Base-by-base conservation (phyloP, 1,140 invertebrate species). In the Panagrolaimus sp. region DNA sequence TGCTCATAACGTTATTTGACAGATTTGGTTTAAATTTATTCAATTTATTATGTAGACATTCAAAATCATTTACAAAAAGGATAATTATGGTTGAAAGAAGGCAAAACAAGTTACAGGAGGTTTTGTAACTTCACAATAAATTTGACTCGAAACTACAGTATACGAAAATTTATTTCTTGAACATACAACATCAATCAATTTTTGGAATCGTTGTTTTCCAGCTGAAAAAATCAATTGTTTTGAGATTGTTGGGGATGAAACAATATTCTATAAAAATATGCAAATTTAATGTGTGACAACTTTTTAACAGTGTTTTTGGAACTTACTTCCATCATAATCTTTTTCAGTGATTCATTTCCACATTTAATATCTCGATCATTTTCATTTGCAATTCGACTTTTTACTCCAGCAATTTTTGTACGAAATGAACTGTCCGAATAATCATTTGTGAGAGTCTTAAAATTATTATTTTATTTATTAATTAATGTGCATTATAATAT, bases 301-400 rank as follows among this genome's bases (percentile, higher is more conserved):
- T n/a, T n/a, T n/a, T n/a, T n/a, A n/a, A 38, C 2, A 38, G 32
- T 38, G 32, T 38, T 14, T 2, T 58, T 12, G 28, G 12, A 8
- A 58, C 52, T 58, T 58, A 58, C 52, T 58, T 58, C 52, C 5
- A 28, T 58, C 52, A 58, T 58, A 58, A 58, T 58, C 17, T 28
- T 21, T 28, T n/a, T 21, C 12, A 58, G 17, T 12, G 28, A 58
- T 12, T 21, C 21, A 28, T 58, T 28, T 58, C 52, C 52, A 28
- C 52, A 58, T 14, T 58, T 58, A 12, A 26, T 21, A 28, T 58
- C 52, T 26, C 17, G 10, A 58, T 21, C 28, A 21, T 26, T 21
- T n/a, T 58, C 52, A 21, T 21, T 26, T 8, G 52, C 52, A 58
- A 58, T 21, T 12, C 52, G 52, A n/a, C 52, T 58, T 58, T 24